Base-by-base conservation (phyloP, 1,140 invertebrate species). In the Spodoptera litura region DNA sequence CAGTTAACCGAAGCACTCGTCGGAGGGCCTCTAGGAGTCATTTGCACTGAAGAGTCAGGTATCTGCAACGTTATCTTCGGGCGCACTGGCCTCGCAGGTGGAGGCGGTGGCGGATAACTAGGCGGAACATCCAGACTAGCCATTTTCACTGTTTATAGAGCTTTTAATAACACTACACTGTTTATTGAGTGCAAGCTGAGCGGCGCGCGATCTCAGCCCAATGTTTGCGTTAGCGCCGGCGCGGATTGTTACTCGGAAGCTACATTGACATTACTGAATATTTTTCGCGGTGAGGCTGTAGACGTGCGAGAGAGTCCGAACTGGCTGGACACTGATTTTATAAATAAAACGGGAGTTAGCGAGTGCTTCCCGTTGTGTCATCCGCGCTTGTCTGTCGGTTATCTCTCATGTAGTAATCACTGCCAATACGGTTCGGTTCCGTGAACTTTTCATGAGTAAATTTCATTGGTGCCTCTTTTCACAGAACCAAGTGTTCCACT, bases 61-160 rank as follows among this genome's bases (percentile, higher is more conserved):
- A 96, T 93, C 78, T 96, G 95, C 15, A 96, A 87, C 0, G 94
- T 95, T 58, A 96, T 96, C 79, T 95, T 95, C 11, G 95, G 95
- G 78, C 94, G 93, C 3, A 89, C 88, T 0, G 90, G 85, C 70
- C 80, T 83, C 85, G 92, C 94, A 62, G 88, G 88, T 2, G 89
- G 90, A 13, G 91, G 91, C 10, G 91, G 92, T 6, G 91, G 91
- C 6, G 86, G 85, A 12, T 87, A 81, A 66, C 51, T 85, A 4
- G 90, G 87, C 8, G 89, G 88, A 2, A 78, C 81, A 61, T 93
- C 90, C 62, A 83, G 73, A 27, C 73, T 71, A 81, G 87, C 88
- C 88, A 93, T 92, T 79, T 81, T 81, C 61, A 76, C 61, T 52
- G 52, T 55, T 79, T 81, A 58, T 44, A 64, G 12, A 70, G 78